These are phyloP conservation scores for Trematomus bernacchii DNA, from an alignment of 2,797 vertebrate genomes.

Conservation along the genomic window DNA sequence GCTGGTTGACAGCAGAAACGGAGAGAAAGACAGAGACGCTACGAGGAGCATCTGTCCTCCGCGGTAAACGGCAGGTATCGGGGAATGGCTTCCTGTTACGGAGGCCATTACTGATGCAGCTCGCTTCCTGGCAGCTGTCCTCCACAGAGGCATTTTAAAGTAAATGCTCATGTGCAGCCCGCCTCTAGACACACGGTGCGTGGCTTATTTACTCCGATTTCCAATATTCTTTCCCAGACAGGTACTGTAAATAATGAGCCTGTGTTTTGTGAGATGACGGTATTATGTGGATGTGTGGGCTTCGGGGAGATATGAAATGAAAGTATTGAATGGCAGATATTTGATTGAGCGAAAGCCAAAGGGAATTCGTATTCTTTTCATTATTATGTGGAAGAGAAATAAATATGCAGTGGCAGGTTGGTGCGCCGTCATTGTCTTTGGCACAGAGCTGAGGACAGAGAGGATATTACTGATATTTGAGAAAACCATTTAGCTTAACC, in stretches of 20 bases:
- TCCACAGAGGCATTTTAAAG: constrained; percentile 50
- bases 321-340: constrained; percentile 64
- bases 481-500: not conserved
- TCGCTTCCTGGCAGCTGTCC: constrained; percentile 57
- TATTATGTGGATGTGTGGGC: constrained; percentile 61
- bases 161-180: constrained; percentile 50
- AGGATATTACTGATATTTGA: constrained; percentile 16
- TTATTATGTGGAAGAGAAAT: constrained; percentile 54
- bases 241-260: constrained; percentile 69
- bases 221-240: constrained; percentile 62
- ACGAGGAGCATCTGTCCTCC: constrained; percentile 34
- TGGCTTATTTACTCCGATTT: constrained; percentile 61
- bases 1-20: not conserved
- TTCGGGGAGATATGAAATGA: constrained; percentile 65
- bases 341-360: constrained; percentile 53
- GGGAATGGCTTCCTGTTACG: constrained; percentile 48
- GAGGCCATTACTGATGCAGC: constrained; percentile 60
- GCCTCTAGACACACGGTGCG: constrained; percentile 34
- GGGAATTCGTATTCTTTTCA: constrained; percentile 56
- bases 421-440: constrained; percentile 12
- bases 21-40: constrained; percentile 25
- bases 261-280: constrained; percentile 52
- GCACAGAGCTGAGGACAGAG: constrained; percentile 6
- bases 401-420: constrained; percentile 24
- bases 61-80: constrained; percentile 58